phyloP scores from a whole-genome alignment of 2,888 invertebrate genomes.

The Chrysodeixis includens region DNA sequence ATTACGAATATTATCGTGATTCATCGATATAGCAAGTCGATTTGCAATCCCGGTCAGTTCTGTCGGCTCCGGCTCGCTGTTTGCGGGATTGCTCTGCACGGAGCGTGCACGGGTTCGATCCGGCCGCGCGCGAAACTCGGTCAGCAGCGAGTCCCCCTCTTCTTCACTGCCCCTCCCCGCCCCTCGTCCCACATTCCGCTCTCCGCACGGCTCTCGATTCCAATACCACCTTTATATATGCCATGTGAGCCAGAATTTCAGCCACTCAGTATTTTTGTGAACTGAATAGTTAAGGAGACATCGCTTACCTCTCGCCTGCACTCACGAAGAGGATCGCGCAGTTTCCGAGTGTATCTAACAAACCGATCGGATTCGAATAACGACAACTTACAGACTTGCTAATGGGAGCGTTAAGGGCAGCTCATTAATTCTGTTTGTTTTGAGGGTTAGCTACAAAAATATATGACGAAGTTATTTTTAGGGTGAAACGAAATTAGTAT shows the following conservation, averaged over 20 bases:
- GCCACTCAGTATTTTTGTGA: background rate
- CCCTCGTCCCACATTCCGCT: background rate
- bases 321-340: background rate
- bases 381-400: background rate
- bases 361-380: background rate
- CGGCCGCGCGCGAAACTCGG: slow-evolving; percentile 14
- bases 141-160: slow-evolving; percentile 10
- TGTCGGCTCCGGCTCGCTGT: background rate
- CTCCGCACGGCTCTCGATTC: background rate
- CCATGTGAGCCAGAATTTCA: background rate
- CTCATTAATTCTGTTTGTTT: background rate
- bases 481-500: slow-evolving; percentile 1
- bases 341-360: background rate
- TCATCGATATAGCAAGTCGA: background rate
- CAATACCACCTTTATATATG: slow-evolving; percentile 5
- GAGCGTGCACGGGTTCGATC: slow-evolving; percentile 14
- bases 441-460: background rate
- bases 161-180: background rate
- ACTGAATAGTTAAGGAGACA: background rate
- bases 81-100: slow-evolving; percentile 13
- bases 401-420: background rate
- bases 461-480: background rate
- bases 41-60: slow-evolving; percentile 7
- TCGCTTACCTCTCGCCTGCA: background rate
- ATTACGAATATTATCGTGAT: background rate